Evolutionary conservation across 2,113 vertebrate species (phyloP).

Genomic region (Actinemys pallida): DNA sequence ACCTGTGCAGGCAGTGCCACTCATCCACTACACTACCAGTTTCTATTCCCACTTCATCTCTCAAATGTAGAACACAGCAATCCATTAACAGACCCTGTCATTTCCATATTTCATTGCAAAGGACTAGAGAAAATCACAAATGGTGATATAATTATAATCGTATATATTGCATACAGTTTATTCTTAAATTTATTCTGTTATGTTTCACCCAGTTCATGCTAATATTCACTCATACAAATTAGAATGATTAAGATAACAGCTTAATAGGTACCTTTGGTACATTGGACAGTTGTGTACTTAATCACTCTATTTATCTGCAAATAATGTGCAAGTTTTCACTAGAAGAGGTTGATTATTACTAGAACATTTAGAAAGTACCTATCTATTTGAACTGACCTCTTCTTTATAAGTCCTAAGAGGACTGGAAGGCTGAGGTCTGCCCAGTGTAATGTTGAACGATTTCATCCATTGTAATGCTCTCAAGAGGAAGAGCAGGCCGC

Average conservation of each 20-base stretch:
- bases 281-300: conserved; percentile 29
- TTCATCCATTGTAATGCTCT: conserved; percentile 40
- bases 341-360: not conserved
- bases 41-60: not conserved
- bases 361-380: not conserved
- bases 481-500: conserved; percentile 19
- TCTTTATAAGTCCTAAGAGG: not conserved
- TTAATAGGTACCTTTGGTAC: conserved; percentile 4
- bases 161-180: conserved; percentile 14
- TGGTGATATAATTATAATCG: conserved; percentile 64
- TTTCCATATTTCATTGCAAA: conserved; percentile 49
- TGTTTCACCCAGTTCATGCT: conserved; percentile 40
- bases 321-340: not conserved
- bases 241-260: conserved; percentile 46
- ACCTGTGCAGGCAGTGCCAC: not conserved
- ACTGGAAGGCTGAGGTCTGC: not conserved
- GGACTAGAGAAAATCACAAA: conserved; percentile 52
- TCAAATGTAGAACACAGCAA: not conserved
- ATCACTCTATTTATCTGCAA: conserved; percentile 17
- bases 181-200: conserved; percentile 58
- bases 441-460: not conserved
- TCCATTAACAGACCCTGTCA: conserved; percentile 36
- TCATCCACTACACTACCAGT: not conserved
- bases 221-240: not conserved
- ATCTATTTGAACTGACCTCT: not conserved